Percentiles rank a stretch among this genome's conserved stretches.
Conservation (phyloP, 1,140 invertebrate species). For the Zaprionus ornatus region DNA sequence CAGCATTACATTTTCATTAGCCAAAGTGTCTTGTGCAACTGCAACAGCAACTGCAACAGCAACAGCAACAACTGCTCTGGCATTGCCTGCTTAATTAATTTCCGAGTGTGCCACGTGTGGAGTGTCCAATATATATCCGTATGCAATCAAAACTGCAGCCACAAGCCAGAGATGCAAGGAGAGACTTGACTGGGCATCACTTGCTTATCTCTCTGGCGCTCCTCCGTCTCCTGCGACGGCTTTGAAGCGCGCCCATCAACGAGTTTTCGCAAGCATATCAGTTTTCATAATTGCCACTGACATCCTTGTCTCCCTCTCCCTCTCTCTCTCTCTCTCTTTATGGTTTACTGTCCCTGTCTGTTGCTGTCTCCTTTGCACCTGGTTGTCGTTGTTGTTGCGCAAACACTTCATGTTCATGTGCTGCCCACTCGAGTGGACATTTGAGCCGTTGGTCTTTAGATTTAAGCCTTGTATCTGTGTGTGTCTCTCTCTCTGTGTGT, state of each 20-base stretch:
- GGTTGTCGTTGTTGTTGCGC: constrained; percentile 55
- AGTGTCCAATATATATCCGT: constrained; percentile 74
- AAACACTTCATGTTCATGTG: constrained; percentile 79
- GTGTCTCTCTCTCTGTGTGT: constrained; percentile 25
- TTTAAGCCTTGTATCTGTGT: constrained; percentile 38
- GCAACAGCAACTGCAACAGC: constrained; percentile 28
- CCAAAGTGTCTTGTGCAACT: constrained; percentile 19
- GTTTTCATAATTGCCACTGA: constrained; percentile 81
- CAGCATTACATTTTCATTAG: constrained; percentile 74
- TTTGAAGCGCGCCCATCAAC: constrained; percentile 79
- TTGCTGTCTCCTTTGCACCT: constrained; percentile 20
- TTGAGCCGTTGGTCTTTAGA: constrained; percentile 66
- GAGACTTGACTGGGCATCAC: constrained; percentile 1
- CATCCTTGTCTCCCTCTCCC: constrained; percentile 25
- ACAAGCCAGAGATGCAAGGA: constrained; percentile 10
- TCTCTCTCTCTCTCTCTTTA: neutral
- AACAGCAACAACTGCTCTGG: neutral
- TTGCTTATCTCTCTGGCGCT: constrained; percentile 33
- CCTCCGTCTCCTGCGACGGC: constrained; percentile 18
- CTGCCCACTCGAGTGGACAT: constrained; percentile 80
- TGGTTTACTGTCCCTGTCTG: constrained; percentile 21
- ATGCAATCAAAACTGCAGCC: constrained; percentile 51
- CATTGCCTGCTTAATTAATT: constrained; percentile 68
- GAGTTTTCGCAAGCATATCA: constrained; percentile 78
- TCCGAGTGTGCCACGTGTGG: constrained; percentile 70